These are phyloP conservation scores for Ophraella communa DNA, from an alignment of 2,888 invertebrate species.

Conservation along the genomic window DNA sequence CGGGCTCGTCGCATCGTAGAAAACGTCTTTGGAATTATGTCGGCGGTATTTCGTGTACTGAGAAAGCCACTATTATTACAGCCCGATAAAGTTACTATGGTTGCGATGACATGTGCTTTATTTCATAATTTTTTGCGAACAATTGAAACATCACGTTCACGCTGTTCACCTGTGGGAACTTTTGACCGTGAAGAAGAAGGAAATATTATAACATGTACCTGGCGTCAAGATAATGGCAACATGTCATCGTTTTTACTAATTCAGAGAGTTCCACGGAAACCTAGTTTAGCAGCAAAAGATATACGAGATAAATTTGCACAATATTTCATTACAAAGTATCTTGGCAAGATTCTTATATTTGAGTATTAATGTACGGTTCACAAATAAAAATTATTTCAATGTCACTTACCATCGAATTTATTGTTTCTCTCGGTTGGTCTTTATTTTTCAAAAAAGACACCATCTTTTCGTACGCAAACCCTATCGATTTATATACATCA, in stretches of 20 bases:
- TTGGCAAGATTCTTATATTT: no score
- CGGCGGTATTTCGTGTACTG: no score
- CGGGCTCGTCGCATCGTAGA: constrained; percentile 31
- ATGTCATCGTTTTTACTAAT: constrained; percentile 12
- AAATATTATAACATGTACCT: constrained; percentile 13
- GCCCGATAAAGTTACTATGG: no score
- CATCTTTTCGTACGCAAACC: constrained; percentile 16
- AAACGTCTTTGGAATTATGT: no score
- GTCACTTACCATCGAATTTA: constrained; percentile 15
- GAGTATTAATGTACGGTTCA: background rate
- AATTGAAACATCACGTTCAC: constrained; percentile 11
- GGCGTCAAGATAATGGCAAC: constrained; percentile 18
- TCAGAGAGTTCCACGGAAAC: constrained; percentile 18
- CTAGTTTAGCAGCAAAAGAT: background rate
- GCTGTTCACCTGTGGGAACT: constrained; percentile 15
- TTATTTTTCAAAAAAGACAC: background rate
- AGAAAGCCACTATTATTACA: no score
- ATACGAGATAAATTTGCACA: background rate
- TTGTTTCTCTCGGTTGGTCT: background rate
- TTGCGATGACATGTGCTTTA: no score
- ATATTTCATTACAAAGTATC: no score
- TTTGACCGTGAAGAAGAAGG: constrained; percentile 27
- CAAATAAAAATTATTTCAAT: background rate
- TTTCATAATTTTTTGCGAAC: constrained; percentile 26
- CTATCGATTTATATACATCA: constrained; percentile 2